Percentiles rank a stretch among this genome's conserved stretches.
These are phyloP conservation scores for Heterochromis multidens DNA, from an alignment of 2,113 vertebrate species.

Conservation along the genomic window DNA sequence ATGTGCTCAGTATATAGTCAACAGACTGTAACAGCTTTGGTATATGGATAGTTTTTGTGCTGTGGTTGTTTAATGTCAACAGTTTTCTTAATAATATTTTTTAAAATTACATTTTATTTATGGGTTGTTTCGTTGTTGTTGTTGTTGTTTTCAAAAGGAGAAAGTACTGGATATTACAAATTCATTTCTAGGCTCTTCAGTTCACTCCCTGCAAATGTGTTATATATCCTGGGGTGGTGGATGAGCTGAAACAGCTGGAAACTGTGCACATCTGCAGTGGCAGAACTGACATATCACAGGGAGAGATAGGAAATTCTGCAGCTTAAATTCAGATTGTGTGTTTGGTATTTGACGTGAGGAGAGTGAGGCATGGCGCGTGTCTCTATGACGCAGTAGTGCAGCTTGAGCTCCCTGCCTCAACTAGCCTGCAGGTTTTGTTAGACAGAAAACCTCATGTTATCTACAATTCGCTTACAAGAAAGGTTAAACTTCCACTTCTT, in stretches of 20 bases:
- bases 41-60: background rate
- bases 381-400: background rate
- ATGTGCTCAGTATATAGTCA: background rate
- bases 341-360: background rate
- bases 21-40: background rate
- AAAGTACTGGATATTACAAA: background rate
- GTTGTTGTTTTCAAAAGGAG: background rate
- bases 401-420: background rate
- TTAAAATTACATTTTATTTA: background rate
- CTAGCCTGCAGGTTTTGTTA: background rate
- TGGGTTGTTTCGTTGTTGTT: background rate
- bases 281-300: background rate
- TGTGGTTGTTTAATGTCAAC: background rate
- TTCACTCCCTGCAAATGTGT: background rate
- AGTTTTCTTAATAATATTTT: background rate
- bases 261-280: background rate
- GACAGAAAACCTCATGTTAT: background rate
- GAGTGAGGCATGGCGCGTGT: background rate
- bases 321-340: background rate
- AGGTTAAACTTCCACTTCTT: background rate
- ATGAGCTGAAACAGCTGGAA: background rate
- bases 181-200: background rate
- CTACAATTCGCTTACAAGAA: background rate
- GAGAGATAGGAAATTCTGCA: background rate
- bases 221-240: background rate